Evolutionary conservation across 2,113 vertebrate genomes (phyloP), one percentile per base, ranked within the genome.

Genomic region (Lates calcarifer): DNA sequence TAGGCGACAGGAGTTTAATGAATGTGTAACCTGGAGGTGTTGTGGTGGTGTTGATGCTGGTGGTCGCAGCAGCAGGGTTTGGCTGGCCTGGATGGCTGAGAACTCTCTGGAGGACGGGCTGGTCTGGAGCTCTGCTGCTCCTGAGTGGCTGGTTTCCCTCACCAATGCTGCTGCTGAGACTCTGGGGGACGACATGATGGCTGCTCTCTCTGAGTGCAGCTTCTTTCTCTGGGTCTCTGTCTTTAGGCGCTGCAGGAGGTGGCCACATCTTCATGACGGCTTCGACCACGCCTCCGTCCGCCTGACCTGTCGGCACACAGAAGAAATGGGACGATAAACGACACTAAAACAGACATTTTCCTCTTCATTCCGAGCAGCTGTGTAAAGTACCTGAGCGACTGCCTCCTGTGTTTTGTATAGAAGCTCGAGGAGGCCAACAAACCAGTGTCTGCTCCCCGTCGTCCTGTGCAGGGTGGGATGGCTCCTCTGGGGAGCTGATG

Each of bases 251-350:
- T 20, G 94, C 88, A 10, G 95, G 95, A 41, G 95, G 95, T 0
- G 95, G 95, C 95, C 94, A 96, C 94, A 94, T 94, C 89, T 94
- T 95, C 93, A 95, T 86, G 31, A 93, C 90, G 0, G 88, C 86
- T 1, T 95, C 95, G 0, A 95, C 86, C 3, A 26, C 84, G 0
- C 60, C 35, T 17, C 67, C 79, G 3, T 68, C 87, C 2, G 82
- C 63, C 29, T 85, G 90, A 64, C 26, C 89, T 87, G 63, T 55
- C 67, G 80, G 10, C 15, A 45, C 39, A 57, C 0, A 28, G 5
- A 47, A 4, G 7, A 41, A 49, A 49, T 39, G 11, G 31, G 8
- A 37, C 8, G 35, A 37, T 2, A 37, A 9, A 43, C 8, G 35
- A 37, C 8, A 9, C 35, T 37, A 37, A 37, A 37, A 37, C 35